Evolutionary conservation across 1,140 invertebrate species (phyloP).

Genomic region (Diorhabda sublineata): DNA sequence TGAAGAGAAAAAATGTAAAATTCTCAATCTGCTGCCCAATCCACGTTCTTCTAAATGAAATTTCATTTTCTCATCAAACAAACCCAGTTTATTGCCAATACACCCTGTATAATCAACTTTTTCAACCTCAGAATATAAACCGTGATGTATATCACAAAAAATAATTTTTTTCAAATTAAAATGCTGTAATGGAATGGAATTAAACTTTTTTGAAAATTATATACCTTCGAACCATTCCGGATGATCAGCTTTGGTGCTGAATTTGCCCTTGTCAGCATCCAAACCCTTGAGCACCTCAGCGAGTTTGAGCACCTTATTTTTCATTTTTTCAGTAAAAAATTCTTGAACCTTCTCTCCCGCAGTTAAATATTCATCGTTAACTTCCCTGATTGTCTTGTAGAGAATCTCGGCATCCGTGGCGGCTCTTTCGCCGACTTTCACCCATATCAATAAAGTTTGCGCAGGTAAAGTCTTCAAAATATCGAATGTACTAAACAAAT

Average conservation of each 20-base stretch:
- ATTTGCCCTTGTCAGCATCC: conserved; percentile 53
- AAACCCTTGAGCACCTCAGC: conserved; percentile 52
- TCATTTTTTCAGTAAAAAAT: conserved; percentile 63
- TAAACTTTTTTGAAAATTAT: too few species aligned
- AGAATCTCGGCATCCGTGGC: conserved; percentile 45
- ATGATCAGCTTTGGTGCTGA: conserved; percentile 60
- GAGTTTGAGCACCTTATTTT: conserved; percentile 57
- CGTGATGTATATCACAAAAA: too few species aligned
- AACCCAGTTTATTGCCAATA: too few species aligned
- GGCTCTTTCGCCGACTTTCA: conserved; percentile 51
- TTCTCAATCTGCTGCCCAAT: too few species aligned
- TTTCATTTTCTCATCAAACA: too few species aligned
- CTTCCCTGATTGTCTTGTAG: conserved; percentile 51
- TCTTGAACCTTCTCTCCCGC: conserved; percentile 58
- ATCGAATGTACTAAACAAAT: neutral
- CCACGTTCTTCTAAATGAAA: too few species aligned
- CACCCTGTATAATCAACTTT: too few species aligned
- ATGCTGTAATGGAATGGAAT: too few species aligned
- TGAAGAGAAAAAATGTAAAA: too few species aligned
- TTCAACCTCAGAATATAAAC: too few species aligned
- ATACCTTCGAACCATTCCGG: conserved; percentile 69
- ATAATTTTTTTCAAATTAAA: too few species aligned
- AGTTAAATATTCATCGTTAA: conserved; percentile 60
- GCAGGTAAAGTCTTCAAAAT: conserved; percentile 54
- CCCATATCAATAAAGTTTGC: conserved; percentile 66